Evolutionary conservation across 2,113 vertebrate species (phyloP).

Genomic region (Marmota monax): DNA sequence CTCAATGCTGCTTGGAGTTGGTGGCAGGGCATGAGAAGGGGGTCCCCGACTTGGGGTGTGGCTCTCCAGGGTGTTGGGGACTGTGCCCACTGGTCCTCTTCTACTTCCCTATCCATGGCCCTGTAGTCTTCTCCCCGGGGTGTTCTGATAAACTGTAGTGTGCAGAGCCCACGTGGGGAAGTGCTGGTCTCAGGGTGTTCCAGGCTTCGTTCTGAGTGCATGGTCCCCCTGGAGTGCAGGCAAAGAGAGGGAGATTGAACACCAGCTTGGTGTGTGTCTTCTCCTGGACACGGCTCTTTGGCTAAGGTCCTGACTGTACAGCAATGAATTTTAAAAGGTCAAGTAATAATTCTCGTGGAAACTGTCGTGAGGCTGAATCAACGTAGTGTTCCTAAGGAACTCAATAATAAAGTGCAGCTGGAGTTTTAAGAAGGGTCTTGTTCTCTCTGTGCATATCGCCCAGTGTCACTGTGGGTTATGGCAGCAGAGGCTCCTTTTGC

Average conservation of each 20-base stretch:
- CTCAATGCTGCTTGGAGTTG: too few species aligned
- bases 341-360: not conserved
- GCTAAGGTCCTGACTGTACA: not conserved
- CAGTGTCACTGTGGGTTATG: not conserved
- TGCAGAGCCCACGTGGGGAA: too few species aligned
- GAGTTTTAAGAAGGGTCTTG: not conserved
- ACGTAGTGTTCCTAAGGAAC: not conserved
- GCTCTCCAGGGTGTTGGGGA: too few species aligned
- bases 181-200: too few species aligned
- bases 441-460: not conserved
- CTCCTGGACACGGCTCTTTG: not conserved
- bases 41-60: too few species aligned
- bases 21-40: too few species aligned
- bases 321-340: not conserved
- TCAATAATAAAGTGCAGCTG: not conserved
- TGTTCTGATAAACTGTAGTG: too few species aligned
- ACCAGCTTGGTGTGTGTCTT: not conserved
- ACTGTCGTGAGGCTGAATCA: not conserved
- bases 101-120: too few species aligned
- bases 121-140: too few species aligned
- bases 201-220: too few species aligned
- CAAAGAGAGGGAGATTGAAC: not conserved
- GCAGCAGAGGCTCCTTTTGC: not conserved
- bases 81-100: too few species aligned
- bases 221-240: too few species aligned